Evolutionary conservation across 2,797 vertebrate genomes (phyloP).

Genomic region (Sardinella longiceps): DNA sequence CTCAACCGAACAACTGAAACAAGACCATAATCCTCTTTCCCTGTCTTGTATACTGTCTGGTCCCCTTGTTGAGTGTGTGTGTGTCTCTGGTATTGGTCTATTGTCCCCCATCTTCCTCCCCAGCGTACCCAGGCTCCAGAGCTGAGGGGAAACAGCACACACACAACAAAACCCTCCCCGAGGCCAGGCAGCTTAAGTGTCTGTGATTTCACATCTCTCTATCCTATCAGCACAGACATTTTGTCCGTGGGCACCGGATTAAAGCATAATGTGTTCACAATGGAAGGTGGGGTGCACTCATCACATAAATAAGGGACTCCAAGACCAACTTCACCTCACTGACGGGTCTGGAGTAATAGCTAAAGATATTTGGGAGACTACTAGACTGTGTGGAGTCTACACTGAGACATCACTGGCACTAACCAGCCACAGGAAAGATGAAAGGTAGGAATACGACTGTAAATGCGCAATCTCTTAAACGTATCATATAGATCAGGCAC

Average conservation of each 20-base stretch:
- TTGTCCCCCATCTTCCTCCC: not conserved
- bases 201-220: not conserved
- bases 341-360: not conserved
- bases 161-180: not conserved
- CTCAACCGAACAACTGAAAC: not conserved
- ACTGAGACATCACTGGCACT: not conserved
- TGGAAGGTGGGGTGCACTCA: not conserved
- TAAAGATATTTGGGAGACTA: not conserved
- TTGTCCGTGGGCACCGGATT: not conserved
- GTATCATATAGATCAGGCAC: too few relatives aligned
- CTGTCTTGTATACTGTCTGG: not conserved
- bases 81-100: not conserved
- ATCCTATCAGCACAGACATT: not conserved
- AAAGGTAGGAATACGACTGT: not conserved
- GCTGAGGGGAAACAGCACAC: not conserved
- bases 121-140: not conserved
- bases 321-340: not conserved
- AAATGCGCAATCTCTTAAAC: too few relatives aligned
- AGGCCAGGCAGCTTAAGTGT: not conserved
- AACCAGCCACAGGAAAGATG: not conserved
- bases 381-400: not conserved
- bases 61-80: not conserved
- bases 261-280: not conserved
- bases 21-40: not conserved
- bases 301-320: constrained; percentile 2